Evolutionary conservation across 1,140 invertebrate species (phyloP).

Genomic region (Drosophila sulfurigaster): DNA sequence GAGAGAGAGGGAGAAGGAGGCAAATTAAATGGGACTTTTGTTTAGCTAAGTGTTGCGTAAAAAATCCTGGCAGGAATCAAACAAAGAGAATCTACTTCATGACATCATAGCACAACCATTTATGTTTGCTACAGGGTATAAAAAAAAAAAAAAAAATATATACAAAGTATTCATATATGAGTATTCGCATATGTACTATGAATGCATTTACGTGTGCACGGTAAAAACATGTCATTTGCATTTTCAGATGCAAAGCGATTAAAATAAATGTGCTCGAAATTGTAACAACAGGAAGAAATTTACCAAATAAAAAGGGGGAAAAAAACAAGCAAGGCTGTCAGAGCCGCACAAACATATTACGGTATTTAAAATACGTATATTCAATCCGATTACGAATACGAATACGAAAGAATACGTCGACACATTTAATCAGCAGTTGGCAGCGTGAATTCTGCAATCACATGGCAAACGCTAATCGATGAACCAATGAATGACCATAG

Average conservation of each 20-base stretch:
- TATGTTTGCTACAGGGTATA: too few relatives aligned
- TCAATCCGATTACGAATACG: neutral
- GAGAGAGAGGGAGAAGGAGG: neutral
- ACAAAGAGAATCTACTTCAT: too few relatives aligned
- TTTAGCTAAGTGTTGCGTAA: too few relatives aligned
- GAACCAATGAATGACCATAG: neutral
- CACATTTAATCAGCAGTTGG: slow-evolving; percentile 21
- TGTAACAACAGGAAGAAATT: slow-evolving; percentile 54
- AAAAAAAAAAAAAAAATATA: neutral
- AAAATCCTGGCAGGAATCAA: too few relatives aligned
- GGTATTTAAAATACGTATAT: slow-evolving; percentile 33
- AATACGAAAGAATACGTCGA: slow-evolving; percentile 8
- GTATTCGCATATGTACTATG: neutral
- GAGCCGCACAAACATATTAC: slow-evolving; percentile 18
- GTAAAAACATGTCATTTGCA: slow-evolving; percentile 31
- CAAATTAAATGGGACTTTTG: neutral
- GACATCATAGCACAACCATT: too few relatives aligned
- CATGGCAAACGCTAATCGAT: neutral
- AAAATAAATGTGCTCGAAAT: slow-evolving; percentile 42
- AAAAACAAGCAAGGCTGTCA: slow-evolving; percentile 35
- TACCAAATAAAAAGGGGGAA: slow-evolving; percentile 2
- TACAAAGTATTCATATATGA: neutral
- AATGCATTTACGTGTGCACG: slow-evolving; percentile 21
- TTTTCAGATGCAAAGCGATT: slow-evolving; percentile 20
- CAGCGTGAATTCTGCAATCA: neutral